Base-by-base conservation (phyloP, 2,113 vertebrate genomes). In the Barbus barbus region DNA sequence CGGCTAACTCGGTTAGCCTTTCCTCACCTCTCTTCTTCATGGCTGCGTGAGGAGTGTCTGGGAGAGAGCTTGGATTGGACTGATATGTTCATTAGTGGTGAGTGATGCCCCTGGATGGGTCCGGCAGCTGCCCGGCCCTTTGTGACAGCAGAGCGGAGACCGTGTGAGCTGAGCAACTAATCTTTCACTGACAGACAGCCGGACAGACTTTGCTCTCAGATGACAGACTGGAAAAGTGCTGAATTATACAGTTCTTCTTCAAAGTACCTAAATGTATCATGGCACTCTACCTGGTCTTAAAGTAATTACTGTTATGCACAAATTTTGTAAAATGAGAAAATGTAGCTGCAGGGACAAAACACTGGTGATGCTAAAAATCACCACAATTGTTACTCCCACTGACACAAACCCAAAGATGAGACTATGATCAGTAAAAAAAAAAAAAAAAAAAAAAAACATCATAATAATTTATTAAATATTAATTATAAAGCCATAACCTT, bases 41-140 rank as follows among this genome's bases (percentile, higher is more conserved):
- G 75, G 53, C 72, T 78, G 78, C 65, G 81, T 22, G 75, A 84
- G 63, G 53, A 75, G 61, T 53, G 65, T 84, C 82, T 86, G 87
- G 82, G 44, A 61, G 78, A 46, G 63, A 28, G 74, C 89, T 86
- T 53, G 87, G 90, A 90, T 90, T 87, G 90, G 91, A 90, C 88
- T 90, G 91, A 91, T 92, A 91, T 91, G 92, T 92, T 93, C 89
- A 92, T 90, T 88, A 87, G 83, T 36, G 82, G 83, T 92, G 90
- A 91, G 84, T 87, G 82, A 90, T 91, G 90, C 86, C 82, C 74
- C 81, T 84, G 86, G 81, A 88, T 73, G 77, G 63, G 56, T 86
- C 81, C 46, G 74, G 84, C 87, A 88, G 87, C 87, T 88, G 84
- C 60, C 24, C 24, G 82, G 83, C 77, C 71, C 82, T 84, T 84